These are phyloP conservation scores for Drosophila micromelanica DNA, from an alignment of 1,140 invertebrate species.

Conservation along the genomic window DNA sequence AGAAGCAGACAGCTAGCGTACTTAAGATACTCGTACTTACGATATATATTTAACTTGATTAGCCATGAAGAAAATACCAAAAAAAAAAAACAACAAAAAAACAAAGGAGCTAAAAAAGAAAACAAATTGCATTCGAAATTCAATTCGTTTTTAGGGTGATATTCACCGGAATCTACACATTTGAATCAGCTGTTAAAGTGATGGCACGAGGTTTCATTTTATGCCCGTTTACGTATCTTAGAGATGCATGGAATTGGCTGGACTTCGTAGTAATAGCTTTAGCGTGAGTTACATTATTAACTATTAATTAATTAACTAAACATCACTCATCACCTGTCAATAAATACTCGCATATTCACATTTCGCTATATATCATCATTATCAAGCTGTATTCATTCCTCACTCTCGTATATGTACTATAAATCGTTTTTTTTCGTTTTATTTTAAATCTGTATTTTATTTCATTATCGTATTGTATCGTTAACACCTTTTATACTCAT, in stretches of 20 bases:
- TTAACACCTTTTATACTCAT: conserved; percentile 17
- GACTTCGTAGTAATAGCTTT: conserved; percentile 99
- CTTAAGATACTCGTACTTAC: conserved; percentile 10
- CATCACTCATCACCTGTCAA: conserved; percentile 12
- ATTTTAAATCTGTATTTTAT: not conserved
- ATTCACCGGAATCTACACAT: conserved; percentile 99
- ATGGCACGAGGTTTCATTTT: conserved; percentile 99
- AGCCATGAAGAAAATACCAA: conserved; percentile 2
- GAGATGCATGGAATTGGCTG: conserved; percentile 99
- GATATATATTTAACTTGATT: conserved; percentile 15
- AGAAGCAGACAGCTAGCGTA: conserved; percentile 33
- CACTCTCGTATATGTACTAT: conserved; percentile 10
- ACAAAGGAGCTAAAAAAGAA: conserved; percentile 35
- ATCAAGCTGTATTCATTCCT: not conserved
- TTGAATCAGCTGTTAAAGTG: conserved; percentile 99
- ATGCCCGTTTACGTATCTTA: conserved; percentile 99
- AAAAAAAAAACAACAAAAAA: conserved; percentile 6
- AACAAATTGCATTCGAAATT: conserved; percentile 83
- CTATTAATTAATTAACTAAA: conserved; percentile 25
- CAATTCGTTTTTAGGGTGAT: conserved; percentile 92
- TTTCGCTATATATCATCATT: not conserved
- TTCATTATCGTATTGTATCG: conserved; percentile 25
- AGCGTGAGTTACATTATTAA: conserved; percentile 94
- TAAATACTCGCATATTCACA: not conserved
- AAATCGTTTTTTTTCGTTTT: not conserved